phyloP scores from a whole-genome alignment of 2,113 vertebrate genomes.

The Gallinago media region DNA sequence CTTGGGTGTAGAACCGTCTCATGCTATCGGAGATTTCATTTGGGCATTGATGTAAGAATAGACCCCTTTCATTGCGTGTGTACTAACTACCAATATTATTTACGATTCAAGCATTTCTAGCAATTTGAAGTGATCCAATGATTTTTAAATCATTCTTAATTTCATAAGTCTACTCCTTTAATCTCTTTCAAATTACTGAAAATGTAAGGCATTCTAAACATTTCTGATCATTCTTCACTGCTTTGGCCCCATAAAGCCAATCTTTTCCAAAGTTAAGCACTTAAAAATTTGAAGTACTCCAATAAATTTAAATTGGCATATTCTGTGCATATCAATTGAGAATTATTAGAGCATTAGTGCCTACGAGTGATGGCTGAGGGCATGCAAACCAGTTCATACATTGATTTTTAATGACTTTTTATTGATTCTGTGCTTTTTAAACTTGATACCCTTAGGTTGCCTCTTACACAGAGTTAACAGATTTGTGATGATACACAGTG shows the following conservation, averaged over 20 bases:
- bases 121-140: conserved; percentile 20
- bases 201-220: conserved; percentile 68
- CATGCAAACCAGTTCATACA: conserved; percentile 72
- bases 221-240: conserved; percentile 62
- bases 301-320: conserved; percentile 83
- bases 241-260: conserved; percentile 66
- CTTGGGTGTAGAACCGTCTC: not conserved
- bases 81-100: not conserved
- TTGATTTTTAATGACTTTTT: conserved; percentile 83
- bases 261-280: conserved; percentile 78
- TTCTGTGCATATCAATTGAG: conserved; percentile 76
- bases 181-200: conserved; percentile 71
- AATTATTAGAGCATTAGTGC: conserved; percentile 80
- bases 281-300: conserved; percentile 78
- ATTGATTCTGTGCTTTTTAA: conserved; percentile 81
- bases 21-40: not conserved
- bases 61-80: not conserved
- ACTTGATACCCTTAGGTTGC: conserved; percentile 68
- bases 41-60: not conserved
- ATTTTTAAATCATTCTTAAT: conserved; percentile 72
- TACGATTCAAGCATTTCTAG: conserved; percentile 11
- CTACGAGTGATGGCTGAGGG: conserved; percentile 74
- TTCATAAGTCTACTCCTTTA: conserved; percentile 68
- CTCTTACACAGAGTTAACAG: conserved; percentile 54
- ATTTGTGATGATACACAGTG: not conserved